A percentile compares a stretch with the other conserved stretches of the same genome.
Evolutionary conservation across 1,140 invertebrate genomes (phyloP).

Genomic region (Medauroidea extradentata): DNA sequence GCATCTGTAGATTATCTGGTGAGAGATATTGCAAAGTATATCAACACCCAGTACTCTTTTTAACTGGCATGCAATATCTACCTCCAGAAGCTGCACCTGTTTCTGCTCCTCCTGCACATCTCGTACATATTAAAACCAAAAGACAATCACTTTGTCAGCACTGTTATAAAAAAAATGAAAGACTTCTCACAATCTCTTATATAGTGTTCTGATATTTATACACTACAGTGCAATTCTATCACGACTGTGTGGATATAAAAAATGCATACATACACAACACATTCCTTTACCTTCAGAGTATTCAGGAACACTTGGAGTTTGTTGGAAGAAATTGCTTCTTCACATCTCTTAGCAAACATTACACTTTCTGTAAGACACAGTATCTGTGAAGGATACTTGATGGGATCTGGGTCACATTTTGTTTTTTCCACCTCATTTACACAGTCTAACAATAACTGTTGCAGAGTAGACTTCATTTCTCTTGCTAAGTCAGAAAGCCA

Average conservation of each 20-base stretch:
- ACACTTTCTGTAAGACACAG: slow-evolving; percentile 66
- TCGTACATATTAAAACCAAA: too few species aligned
- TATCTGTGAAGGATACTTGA: slow-evolving; percentile 82
- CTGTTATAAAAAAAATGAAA: too few species aligned
- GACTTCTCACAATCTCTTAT: too few species aligned
- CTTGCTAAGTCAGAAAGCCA: slow-evolving; percentile 78
- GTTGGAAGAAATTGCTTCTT: slow-evolving; percentile 69
- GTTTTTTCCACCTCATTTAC: slow-evolving; percentile 50
- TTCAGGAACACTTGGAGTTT: slow-evolving; percentile 52
- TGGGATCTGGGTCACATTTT: slow-evolving; percentile 58
- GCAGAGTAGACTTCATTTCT: slow-evolving; percentile 79
- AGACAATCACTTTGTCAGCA: too few species aligned
- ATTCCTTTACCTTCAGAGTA: slow-evolving; percentile 34
- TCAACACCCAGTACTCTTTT: too few species aligned
- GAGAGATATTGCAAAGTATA: too few species aligned
- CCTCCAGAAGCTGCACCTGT: too few species aligned
- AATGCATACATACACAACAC: too few species aligned
- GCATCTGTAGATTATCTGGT: too few species aligned
- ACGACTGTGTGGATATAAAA: too few species aligned
- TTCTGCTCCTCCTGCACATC: too few species aligned
- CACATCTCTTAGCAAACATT: slow-evolving; percentile 75
- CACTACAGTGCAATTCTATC: background rate
- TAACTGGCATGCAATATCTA: too few species aligned
- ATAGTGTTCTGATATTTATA: background rate
- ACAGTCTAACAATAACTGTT: slow-evolving; percentile 63